A percentile compares a stretch with the other conserved stretches of the same genome.
phyloP scores from a whole-genome alignment of 2,113 vertebrate genomes.

The Accipiter virgatus region DNA sequence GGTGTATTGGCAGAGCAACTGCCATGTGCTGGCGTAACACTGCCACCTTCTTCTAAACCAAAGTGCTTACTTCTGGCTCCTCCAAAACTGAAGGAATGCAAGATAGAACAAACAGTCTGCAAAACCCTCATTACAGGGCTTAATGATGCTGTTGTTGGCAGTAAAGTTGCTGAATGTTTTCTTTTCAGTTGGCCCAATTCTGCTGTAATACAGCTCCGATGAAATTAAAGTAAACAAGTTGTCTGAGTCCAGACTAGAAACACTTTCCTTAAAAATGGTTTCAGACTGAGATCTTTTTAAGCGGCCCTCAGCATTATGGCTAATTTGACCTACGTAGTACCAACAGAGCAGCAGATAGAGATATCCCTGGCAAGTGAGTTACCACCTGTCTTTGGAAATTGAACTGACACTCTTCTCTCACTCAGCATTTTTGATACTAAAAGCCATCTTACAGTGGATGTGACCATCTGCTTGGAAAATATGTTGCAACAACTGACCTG shows the following conservation, averaged over 20 bases:
- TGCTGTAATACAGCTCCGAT: background rate
- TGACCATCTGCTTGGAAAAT: background rate
- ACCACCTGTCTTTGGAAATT: background rate
- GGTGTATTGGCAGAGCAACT: background rate
- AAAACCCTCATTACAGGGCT: background rate
- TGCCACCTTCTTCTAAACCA: background rate
- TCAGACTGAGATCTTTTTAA: background rate
- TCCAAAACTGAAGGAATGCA: background rate
- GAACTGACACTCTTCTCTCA: background rate
- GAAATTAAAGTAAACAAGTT: background rate
- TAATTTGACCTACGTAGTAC: background rate
- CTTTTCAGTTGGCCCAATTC: background rate
- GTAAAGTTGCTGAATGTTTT: constrained; percentile 7
- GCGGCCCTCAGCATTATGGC: background rate
- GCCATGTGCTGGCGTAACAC: background rate
- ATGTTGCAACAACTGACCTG: background rate
- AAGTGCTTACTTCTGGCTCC: background rate
- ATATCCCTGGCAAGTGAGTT: background rate
- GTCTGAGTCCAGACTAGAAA: background rate
- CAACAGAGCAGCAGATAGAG: background rate
- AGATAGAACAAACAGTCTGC: background rate
- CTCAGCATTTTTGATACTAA: background rate
- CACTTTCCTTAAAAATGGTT: background rate
- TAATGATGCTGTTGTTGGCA: constrained; percentile 12
- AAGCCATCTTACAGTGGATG: background rate